Percentiles rank a stretch among this genome's conserved stretches.
phyloP scores from a whole-genome alignment of 35 echinoderm and acorn worm species.

The Lytechinus variegatus region DNA sequence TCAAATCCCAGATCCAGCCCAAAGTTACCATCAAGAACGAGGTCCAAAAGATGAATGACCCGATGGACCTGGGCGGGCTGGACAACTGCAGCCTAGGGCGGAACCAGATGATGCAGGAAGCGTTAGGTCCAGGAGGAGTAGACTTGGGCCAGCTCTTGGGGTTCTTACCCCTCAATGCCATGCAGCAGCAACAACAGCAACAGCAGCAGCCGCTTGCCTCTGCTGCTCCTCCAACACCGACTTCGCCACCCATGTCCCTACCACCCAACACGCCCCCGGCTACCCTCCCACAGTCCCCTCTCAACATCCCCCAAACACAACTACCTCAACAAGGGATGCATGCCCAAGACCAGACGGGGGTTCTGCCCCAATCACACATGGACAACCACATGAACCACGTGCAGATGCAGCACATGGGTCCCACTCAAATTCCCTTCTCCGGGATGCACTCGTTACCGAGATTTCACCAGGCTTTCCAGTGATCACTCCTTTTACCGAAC shows the following conservation, averaged over 20 bases:
- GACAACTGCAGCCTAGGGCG: slow-evolving; percentile 17
- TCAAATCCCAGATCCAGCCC: slow-evolving; percentile 58
- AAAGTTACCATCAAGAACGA: slow-evolving; percentile 48
- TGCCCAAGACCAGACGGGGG: slow-evolving; percentile 61
- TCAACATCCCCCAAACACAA: slow-evolving; percentile 68
- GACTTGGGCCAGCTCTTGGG: slow-evolving; percentile 90
- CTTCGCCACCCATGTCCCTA: slow-evolving; percentile 63
- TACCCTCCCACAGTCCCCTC: slow-evolving; percentile 77
- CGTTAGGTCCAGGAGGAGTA: slow-evolving; percentile 69
- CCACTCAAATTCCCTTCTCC: slow-evolving; percentile 60
- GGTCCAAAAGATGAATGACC: slow-evolving; percentile 53
- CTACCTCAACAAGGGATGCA: slow-evolving; percentile 86
- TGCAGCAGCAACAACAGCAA: slow-evolving; percentile 42
- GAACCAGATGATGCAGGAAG: slow-evolving; percentile 61
- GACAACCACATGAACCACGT: slow-evolving; percentile 70
- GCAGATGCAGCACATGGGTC: slow-evolving; percentile 67
- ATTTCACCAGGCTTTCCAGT: slow-evolving; percentile 95
- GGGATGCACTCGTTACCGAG: slow-evolving; percentile 78
- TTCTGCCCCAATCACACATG: slow-evolving; percentile 56
- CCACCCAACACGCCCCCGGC: slow-evolving; percentile 65
- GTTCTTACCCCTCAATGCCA: slow-evolving; percentile 76
- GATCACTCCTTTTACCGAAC: slow-evolving; percentile 12
- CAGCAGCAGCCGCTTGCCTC: slow-evolving; percentile 57
- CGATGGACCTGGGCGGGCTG: slow-evolving; percentile 55
- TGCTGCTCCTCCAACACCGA: slow-evolving; percentile 66